These are phyloP conservation scores for Aspidoscelis tigris DNA, from an alignment of 2,113 vertebrate genomes.

Conservation along the genomic window DNA sequence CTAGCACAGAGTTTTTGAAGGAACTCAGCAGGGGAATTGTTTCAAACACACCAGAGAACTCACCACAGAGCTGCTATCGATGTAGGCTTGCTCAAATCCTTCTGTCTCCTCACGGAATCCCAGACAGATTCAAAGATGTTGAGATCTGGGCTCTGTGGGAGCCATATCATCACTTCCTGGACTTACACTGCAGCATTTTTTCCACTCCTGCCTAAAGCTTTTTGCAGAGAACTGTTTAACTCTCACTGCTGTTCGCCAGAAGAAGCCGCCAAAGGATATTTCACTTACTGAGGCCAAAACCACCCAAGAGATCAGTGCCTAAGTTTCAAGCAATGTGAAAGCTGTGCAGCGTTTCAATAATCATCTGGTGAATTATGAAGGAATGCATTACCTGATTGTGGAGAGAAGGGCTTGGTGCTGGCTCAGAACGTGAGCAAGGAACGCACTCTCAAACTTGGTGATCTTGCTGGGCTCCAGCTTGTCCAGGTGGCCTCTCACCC, in stretches of 20 bases:
- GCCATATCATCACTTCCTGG: too few species aligned
- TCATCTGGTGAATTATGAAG: background rate
- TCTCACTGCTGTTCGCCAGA: background rate
- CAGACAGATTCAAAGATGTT: too few species aligned
- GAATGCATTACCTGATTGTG: slow-evolving; percentile 81
- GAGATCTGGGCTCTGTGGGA: too few species aligned
- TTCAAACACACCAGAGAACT: too few species aligned
- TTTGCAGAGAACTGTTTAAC: background rate
- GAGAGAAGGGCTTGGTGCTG: slow-evolving; percentile 90
- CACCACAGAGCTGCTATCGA: too few species aligned
- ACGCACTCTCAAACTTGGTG: slow-evolving; percentile 94
- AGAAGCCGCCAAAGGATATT: background rate
- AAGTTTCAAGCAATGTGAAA: background rate
- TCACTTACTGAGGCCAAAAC: background rate
- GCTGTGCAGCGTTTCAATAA: background rate
- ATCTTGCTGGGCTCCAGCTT: slow-evolving; percentile 98
- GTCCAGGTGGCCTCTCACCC: slow-evolving; percentile 95
- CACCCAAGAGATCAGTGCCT: too few species aligned
- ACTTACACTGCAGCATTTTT: too few species aligned
- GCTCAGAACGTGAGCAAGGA: slow-evolving; percentile 90
- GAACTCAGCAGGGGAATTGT: too few species aligned
- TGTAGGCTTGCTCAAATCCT: too few species aligned
- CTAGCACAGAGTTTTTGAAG: too few species aligned
- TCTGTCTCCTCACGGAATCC: too few species aligned
- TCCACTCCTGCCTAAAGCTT: background rate